Base-by-base conservation (phyloP, 2,888 invertebrate species). In the Ormyrus pomaceus region DNA sequence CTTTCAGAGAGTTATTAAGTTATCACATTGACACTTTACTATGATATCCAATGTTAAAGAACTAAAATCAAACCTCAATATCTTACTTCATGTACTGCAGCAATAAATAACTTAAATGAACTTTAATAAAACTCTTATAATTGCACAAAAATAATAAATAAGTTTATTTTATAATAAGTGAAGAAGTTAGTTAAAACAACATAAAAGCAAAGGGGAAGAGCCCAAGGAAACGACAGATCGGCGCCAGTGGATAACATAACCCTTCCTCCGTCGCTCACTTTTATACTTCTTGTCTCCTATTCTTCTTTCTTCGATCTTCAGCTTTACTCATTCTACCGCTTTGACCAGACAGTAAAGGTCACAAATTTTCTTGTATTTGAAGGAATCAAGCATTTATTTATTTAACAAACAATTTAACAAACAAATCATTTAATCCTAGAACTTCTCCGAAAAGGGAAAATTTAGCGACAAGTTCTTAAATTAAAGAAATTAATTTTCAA, bases 191-290 rank as follows among this genome's bases (percentile, higher is more conserved):
- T 79, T 80, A 64, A 55, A 70, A 70, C 58, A 81, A 68, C 78
- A 64, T 74, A 80, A 79, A 83, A 82, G 74, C 70, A 51, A 80
- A 76, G 72, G 70, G 78, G 73, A 79, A 79, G 81, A 70, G 77
- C 79, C 69, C 69, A 62, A 74, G 80, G 79, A 65, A 65, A 59
- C 86, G 85, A 83, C 85, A 85, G 82, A 82, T 79, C 84, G 85
- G 85, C 84, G 84, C 85, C 86, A 84, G 83, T 83, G 84, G 85
- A 86, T 86, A 86, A 86, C 85, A 85, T 86, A 83, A 83, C 84
- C 85, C 84, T 83, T 81, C 61, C 82, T 77, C 10, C 13, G 34
- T 48, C 62, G 11, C 55, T 62, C 55, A 10, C 61, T 71, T 61
- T 71, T n/a, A n/a, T n/a, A 61, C n/a, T 61, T 70, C 71, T 61